These are phyloP conservation scores for Drosophila neutralis DNA, from an alignment of 2,888 invertebrate genomes.

Conservation along the genomic window DNA sequence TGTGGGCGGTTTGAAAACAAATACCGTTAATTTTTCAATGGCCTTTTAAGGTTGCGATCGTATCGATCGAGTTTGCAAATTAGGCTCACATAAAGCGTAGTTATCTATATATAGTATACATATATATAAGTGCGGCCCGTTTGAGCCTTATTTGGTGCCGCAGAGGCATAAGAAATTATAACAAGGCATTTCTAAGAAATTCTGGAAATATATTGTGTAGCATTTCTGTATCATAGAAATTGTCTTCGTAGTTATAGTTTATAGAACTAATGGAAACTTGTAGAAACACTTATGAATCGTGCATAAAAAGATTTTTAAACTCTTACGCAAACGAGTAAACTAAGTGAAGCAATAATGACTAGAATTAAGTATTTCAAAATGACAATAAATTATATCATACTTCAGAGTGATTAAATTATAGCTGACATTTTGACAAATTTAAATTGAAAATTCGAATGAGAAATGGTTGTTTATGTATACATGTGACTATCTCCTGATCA, in stretches of 20 bases:
- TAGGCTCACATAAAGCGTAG: constrained; percentile 13
- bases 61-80: constrained; percentile 41
- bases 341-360: not conserved
- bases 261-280: not conserved
- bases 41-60: constrained; percentile 40
- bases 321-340: not conserved
- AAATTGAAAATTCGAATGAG: not conserved
- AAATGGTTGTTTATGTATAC: not conserved
- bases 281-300: not conserved
- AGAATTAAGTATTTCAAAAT: not conserved
- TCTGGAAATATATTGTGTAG: not conserved
- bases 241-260: not conserved
- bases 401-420: constrained; percentile 13
- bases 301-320: not conserved
- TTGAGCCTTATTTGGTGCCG: not conserved
- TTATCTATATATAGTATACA: constrained; percentile 3
- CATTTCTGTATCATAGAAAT: not conserved
- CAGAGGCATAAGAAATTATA: not conserved
- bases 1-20: constrained; percentile 43
- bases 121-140: not conserved
- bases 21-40: constrained; percentile 23
- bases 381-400: constrained; percentile 13
- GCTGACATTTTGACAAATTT: constrained; percentile 3
- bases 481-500: not conserved
- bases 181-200: constrained; percentile 5